phyloP scores from a whole-genome alignment of 2,888 invertebrate species.

The Caenorhabditis sp. region DNA sequence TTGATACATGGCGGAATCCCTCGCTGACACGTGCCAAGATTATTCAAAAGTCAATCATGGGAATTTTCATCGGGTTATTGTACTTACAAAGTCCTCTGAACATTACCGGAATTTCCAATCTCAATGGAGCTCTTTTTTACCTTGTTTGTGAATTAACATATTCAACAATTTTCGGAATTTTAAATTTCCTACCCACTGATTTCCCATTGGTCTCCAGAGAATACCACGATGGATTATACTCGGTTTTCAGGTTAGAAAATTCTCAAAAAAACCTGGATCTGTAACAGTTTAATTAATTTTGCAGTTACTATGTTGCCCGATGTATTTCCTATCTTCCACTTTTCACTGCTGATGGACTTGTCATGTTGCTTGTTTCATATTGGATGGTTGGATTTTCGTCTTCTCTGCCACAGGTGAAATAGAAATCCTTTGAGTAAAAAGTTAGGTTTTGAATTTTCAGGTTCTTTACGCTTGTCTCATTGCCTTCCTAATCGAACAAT shows the following conservation, averaged over 20 bases:
- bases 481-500: slow-evolving; percentile 58
- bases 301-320: slow-evolving; percentile 63
- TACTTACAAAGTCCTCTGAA: slow-evolving; percentile 75
- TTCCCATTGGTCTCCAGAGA: slow-evolving; percentile 88
- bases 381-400: slow-evolving; percentile 81
- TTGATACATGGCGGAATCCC: slow-evolving; percentile 69
- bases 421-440: not conserved
- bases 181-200: slow-evolving; percentile 87
- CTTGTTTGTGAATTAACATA: slow-evolving; percentile 77
- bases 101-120: slow-evolving; percentile 90
- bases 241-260: slow-evolving; percentile 73
- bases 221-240: slow-evolving; percentile 88
- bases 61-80: slow-evolving; percentile 82
- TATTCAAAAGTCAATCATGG: slow-evolving; percentile 68
- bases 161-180: slow-evolving; percentile 89
- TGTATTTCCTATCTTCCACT: slow-evolving; percentile 65
- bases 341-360: slow-evolving; percentile 79
- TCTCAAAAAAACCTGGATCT: not conserved
- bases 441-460: slow-evolving; percentile 14
- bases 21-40: slow-evolving; percentile 65
- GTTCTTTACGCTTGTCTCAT: slow-evolving; percentile 47
- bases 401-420: slow-evolving; percentile 38
- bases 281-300: not conserved
- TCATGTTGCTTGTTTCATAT: slow-evolving; percentile 85
- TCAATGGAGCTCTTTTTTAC: slow-evolving; percentile 89